A percentile compares a stretch with the other conserved stretches of the same genome.
Evolutionary conservation across 2,113 vertebrate species (phyloP).

Genomic region (Pongo abelii): DNA sequence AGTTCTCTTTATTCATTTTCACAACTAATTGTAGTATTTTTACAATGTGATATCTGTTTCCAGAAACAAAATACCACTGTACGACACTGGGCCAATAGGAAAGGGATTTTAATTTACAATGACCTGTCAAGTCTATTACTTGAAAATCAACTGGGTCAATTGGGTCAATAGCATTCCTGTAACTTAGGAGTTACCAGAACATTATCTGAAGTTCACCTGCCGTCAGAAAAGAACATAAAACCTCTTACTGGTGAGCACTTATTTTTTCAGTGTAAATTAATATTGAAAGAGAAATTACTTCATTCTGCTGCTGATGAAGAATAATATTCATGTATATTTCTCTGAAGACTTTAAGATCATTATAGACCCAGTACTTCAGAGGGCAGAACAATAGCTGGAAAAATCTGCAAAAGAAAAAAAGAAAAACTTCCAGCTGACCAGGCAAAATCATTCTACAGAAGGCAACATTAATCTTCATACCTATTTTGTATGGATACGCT

Average conservation of each 20-base stretch:
- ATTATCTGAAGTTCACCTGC: not conserved
- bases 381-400: not conserved
- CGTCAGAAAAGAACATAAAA: constrained; percentile 25
- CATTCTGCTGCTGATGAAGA: not conserved
- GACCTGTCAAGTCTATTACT: not conserved
- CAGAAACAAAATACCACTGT: constrained; percentile 19
- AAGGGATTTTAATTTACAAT: constrained; percentile 44
- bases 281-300: not conserved
- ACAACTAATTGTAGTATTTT: constrained; percentile 29
- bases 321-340: not conserved
- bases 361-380: not conserved
- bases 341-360: not conserved
- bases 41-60: not conserved
- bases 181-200: not conserved
- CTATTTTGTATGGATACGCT: not conserved
- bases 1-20: constrained; percentile 36
- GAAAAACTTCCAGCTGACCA: not conserved
- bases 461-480: not conserved
- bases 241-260: not conserved
- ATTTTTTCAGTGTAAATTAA: constrained; percentile 13
- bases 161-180: not conserved
- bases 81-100: not conserved
- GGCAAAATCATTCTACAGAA: not conserved
- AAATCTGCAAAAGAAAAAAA: not conserved
- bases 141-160: not conserved